A percentile compares a stretch with the other conserved stretches of the same genome.
Conservation (phyloP, 2,113 vertebrate species). For the Campylorhamphus procurvoides region DNA sequence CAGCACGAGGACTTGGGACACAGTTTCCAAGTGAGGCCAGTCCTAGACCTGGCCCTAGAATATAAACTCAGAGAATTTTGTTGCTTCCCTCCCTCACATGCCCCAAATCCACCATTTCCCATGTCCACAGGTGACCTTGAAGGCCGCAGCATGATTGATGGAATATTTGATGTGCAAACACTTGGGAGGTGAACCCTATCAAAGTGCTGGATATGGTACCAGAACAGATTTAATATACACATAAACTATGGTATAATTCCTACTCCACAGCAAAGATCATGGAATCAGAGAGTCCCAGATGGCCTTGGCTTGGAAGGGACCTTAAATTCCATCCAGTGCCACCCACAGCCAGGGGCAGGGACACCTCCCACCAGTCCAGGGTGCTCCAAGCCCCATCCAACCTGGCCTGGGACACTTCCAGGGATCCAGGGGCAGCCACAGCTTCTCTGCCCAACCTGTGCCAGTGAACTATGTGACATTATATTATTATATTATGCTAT, state of each 20-base stretch:
- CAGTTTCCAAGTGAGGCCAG: not conserved
- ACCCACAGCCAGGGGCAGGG: not conserved
- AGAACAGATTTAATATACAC: not conserved
- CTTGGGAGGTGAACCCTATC: not conserved
- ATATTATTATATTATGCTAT: not conserved
- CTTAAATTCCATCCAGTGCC: not conserved
- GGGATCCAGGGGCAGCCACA: not conserved
- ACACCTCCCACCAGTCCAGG: not conserved
- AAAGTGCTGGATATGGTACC: not conserved
- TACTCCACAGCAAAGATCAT: not conserved
- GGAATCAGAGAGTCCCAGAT: not conserved
- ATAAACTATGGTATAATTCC: not conserved
- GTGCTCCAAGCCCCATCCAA: not conserved
- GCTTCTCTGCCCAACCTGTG: not conserved
- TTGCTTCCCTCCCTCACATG: not conserved
- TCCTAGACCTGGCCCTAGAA: not conserved
- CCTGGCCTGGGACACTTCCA: not conserved
- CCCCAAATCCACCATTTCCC: accelerated
- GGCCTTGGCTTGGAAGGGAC: not conserved
- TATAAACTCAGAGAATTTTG: too few species aligned
- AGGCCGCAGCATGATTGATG: not conserved
- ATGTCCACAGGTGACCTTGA: not conserved
- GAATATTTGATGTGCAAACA: not conserved
- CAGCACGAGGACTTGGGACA: not conserved
- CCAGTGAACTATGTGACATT: not conserved